Evolutionary conservation across 2,113 vertebrate genomes (phyloP), one percentile per base, ranked within the genome.

Genomic region (Synodontis membranacea): DNA sequence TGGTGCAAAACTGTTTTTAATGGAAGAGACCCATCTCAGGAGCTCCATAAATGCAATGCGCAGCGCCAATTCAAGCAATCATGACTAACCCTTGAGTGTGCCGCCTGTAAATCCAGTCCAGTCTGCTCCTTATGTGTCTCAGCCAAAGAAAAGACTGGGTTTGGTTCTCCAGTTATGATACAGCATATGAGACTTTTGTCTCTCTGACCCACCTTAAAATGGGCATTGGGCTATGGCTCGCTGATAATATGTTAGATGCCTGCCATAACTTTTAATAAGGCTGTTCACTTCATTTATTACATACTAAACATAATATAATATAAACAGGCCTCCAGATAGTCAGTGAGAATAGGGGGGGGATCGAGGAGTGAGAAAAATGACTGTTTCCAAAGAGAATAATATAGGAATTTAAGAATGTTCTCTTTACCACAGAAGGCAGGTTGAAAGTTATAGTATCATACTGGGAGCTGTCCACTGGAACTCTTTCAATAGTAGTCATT

Each of bases 21-120:
- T 93, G 90, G 91, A 93, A 91, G 91, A 68, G 19, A 56, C 86
- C 81, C 74, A 86, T 88, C 87, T 89, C 86, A 85, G 72, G 88
- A 87, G 90, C 72, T 88, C 85, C 86, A 90, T 91, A 89, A 89
- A 90, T 44, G 85, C 75, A 88, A 86, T 46, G 34, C 46, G 72
- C 72, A 80, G 76, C 42, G 92, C 92, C 92, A 94, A 92, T 91
- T 92, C 91, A 93, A 94, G 92, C 91, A 93, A 93, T 95, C 94
- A 90, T 52, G 86, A 86, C 91, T 91, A 91, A 94, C 91, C 92
- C 88, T 58, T 91, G 91, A 94, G 93, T 92, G 88, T 89, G 86
- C 79, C 88, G 90, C 90, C 91, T 90, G 90, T 94, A 94, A 94
- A 93, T 94, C 92, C 92, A 91, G 86, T 90, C 54, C 91, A 89